Conservation (phyloP, 2,113 vertebrate species). For the Sialia sialis region DNA sequence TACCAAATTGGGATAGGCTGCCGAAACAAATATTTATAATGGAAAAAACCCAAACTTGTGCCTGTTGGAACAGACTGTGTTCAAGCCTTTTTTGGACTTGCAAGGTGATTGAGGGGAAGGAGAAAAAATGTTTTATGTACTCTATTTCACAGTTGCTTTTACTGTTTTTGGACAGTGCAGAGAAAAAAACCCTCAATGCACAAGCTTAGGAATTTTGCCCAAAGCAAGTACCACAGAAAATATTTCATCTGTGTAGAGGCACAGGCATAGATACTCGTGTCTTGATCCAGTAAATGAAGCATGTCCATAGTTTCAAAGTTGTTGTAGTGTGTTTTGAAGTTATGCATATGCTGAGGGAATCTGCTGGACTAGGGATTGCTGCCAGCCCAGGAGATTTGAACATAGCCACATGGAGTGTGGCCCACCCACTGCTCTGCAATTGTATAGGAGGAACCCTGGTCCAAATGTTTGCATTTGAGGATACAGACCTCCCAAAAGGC, state of each 20-base stretch:
- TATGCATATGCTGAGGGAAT: neutral
- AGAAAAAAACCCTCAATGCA: neutral
- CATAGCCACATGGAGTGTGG: neutral
- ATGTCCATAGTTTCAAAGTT: neutral
- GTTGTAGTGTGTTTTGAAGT: neutral
- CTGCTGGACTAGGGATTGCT: neutral
- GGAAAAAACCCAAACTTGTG: neutral
- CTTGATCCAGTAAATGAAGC: neutral
- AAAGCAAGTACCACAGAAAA: neutral
- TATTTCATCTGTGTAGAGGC: neutral
- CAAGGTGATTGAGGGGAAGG: neutral
- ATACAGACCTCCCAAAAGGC: neutral
- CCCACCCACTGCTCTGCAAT: neutral
- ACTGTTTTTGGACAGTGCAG: neutral
- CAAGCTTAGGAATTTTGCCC: neutral
- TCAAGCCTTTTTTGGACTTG: neutral
- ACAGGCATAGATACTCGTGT: neutral
- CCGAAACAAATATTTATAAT: neutral
- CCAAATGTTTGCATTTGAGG: neutral
- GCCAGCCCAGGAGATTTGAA: neutral
- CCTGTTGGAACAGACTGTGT: neutral
- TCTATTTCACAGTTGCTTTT: neutral
- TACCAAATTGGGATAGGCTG: neutral
- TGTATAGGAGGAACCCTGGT: neutral
- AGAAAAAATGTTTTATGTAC: neutral